Percentiles rank a stretch among this genome's conserved stretches.
phyloP scores from a whole-genome alignment of 2,888 invertebrate genomes.

The Thymelicus acteon region DNA sequence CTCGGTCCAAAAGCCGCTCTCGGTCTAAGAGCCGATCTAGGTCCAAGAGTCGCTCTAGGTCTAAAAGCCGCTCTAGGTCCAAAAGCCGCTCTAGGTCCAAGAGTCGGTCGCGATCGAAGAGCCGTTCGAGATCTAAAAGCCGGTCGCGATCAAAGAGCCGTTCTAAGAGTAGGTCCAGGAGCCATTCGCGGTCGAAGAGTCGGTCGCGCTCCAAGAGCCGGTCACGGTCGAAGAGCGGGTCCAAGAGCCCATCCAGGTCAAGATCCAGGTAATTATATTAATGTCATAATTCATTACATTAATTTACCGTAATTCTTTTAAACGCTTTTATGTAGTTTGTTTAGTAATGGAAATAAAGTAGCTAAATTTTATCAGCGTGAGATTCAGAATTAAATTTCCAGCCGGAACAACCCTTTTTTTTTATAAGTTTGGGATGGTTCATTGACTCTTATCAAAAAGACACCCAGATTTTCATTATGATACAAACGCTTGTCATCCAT shows the following conservation, averaged over 20 bases:
- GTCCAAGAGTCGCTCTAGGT: constrained; percentile 64
- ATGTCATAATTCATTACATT: neutral
- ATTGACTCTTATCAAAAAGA: too few species aligned
- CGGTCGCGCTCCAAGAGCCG: constrained; percentile 60
- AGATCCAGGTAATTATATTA: constrained; percentile 55
- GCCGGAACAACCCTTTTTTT: too few species aligned
- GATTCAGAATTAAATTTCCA: too few species aligned
- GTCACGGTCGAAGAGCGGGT: constrained; percentile 68
- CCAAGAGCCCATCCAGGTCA: constrained; percentile 54
- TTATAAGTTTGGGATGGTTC: too few species aligned
- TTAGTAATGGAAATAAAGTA: too few species aligned
- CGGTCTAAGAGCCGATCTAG: constrained; percentile 55
- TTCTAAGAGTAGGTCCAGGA: constrained; percentile 64
- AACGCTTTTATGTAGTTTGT: too few species aligned
- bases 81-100: constrained; percentile 61
- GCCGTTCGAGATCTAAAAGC: constrained; percentile 65
- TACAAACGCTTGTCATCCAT: too few species aligned
- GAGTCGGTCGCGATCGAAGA: constrained; percentile 62
- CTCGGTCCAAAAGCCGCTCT: constrained; percentile 62
- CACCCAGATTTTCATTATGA: too few species aligned
- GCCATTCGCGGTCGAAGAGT: constrained; percentile 57
- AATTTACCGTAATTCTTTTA: too few species aligned
- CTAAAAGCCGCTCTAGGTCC: constrained; percentile 62
- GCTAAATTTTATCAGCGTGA: too few species aligned
- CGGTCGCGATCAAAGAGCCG: too few species aligned